Conservation (phyloP, 2,113 vertebrate genomes). For the Progne subis region DNA sequence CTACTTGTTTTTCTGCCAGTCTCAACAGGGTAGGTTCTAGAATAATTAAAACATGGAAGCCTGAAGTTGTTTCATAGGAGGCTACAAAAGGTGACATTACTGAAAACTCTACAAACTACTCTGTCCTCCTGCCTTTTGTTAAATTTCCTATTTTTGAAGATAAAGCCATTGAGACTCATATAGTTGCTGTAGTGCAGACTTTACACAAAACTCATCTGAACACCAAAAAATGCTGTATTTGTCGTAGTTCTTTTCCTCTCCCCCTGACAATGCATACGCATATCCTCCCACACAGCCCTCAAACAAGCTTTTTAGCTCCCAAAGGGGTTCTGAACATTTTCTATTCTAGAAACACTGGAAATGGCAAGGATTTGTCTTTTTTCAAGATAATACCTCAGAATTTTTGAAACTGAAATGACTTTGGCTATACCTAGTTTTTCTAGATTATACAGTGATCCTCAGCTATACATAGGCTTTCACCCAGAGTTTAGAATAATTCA, state of each 20-base stretch:
- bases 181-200: neutral
- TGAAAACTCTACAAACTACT: neutral
- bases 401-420: neutral
- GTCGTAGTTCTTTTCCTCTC: conserved; percentile 21
- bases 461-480: neutral
- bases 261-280: neutral
- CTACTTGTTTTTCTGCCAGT: neutral
- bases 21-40: neutral
- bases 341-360: neutral
- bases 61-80: neutral
- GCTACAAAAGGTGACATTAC: neutral
- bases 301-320: conserved; percentile 12
- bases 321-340: conserved; percentile 6
- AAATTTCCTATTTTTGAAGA: neutral
- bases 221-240: neutral
- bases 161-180: neutral
- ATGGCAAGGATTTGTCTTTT: neutral
- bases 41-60: neutral
- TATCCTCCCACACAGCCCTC: conserved; percentile 41
- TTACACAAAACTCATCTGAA: neutral
- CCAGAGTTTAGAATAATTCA: neutral
- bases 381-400: neutral
- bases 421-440: neutral
- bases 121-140: neutral
- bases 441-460: neutral